A percentile compares a stretch with the other conserved stretches of the same genome.
These are phyloP conservation scores for Nerophis lumbriciformis DNA, from an alignment of 2,113 vertebrate genomes.

Conservation along the genomic window DNA sequence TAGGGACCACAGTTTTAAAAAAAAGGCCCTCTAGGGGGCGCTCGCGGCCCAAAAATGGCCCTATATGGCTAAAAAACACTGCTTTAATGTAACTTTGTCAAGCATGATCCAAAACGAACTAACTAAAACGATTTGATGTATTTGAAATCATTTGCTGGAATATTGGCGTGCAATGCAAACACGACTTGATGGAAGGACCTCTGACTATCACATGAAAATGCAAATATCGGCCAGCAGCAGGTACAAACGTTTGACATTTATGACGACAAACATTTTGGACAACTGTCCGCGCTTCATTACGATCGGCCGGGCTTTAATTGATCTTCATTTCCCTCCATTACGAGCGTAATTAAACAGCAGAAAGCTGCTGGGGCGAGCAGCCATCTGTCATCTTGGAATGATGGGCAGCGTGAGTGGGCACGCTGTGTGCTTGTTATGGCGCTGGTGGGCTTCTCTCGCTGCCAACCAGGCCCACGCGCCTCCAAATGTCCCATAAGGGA, in stretches of 20 bases:
- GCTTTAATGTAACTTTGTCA: too few species aligned
- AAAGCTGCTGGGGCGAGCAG: conserved; percentile 66
- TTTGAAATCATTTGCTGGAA: too few species aligned
- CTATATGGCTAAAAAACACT: too few species aligned
- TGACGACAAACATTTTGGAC: conserved; percentile 55
- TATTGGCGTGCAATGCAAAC: too few species aligned
- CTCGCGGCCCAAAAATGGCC: too few species aligned
- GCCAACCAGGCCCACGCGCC: conserved; percentile 21
- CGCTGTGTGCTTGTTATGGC: neutral
- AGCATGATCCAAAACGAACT: too few species aligned
- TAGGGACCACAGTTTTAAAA: too few species aligned
- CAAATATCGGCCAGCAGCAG: conserved; percentile 5
- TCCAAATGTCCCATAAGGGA: conserved; percentile 26
- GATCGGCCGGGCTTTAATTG: conserved; percentile 74
- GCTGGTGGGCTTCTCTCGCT: conserved; percentile 3
- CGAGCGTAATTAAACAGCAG: conserved; percentile 76
- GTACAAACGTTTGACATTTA: conserved; percentile 38
- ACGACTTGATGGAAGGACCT: neutral
- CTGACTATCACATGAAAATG: conserved; percentile 1
- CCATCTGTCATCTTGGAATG: conserved; percentile 69
- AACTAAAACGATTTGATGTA: too few species aligned
- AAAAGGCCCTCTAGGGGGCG: too few species aligned
- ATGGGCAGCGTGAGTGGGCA: conserved; percentile 54
- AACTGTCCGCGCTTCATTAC: conserved; percentile 72
- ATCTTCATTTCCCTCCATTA: conserved; percentile 77